A percentile compares a stretch with the other conserved stretches of the same genome.
These are phyloP conservation scores for Notolabrus celidotus DNA, from an alignment of 2,797 vertebrate species.

Conservation along the genomic window DNA sequence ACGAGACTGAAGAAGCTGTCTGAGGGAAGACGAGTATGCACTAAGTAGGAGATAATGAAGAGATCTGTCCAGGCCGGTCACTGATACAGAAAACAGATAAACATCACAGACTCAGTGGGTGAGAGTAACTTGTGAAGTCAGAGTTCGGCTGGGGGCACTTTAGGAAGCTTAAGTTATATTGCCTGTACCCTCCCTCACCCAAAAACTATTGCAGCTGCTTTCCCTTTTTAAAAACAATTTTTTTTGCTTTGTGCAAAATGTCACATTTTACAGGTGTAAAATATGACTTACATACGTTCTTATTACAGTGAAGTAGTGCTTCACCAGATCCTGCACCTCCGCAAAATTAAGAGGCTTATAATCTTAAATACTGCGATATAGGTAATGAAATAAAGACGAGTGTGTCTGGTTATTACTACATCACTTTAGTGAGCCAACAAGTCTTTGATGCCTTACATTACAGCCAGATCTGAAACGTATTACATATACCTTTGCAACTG, in stretches of 20 bases:
- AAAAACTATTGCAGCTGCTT: constrained; percentile 12
- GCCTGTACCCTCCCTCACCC: no score
- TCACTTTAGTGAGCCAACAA: background rate
- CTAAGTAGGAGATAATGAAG: constrained; percentile 79
- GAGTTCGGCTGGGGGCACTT: constrained; percentile 61
- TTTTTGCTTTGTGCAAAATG: background rate
- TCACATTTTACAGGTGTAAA: background rate
- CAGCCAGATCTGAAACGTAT: background rate
- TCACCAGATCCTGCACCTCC: constrained; percentile 5
- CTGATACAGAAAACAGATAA: constrained; percentile 80
- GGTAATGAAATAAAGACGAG: background rate
- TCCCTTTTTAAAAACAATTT: constrained; percentile 2
- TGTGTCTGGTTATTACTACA: background rate
- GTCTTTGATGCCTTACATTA: background rate
- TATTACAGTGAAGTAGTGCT: background rate
- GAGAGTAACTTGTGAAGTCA: constrained; percentile 76
- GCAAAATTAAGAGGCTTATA: background rate
- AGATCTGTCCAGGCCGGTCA: constrained; percentile 79
- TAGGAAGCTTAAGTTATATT: constrained; percentile 48
- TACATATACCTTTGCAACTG: constrained; percentile 8
- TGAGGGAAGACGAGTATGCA: constrained; percentile 69
- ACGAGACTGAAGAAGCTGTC: constrained; percentile 49
- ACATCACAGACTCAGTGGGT: constrained; percentile 71
- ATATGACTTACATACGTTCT: background rate
- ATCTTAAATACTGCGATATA: background rate